Percentiles rank a stretch among this genome's conserved stretches.
phyloP scores from a whole-genome alignment of 2,797 vertebrate genomes.

The Cossypha heuglini region DNA sequence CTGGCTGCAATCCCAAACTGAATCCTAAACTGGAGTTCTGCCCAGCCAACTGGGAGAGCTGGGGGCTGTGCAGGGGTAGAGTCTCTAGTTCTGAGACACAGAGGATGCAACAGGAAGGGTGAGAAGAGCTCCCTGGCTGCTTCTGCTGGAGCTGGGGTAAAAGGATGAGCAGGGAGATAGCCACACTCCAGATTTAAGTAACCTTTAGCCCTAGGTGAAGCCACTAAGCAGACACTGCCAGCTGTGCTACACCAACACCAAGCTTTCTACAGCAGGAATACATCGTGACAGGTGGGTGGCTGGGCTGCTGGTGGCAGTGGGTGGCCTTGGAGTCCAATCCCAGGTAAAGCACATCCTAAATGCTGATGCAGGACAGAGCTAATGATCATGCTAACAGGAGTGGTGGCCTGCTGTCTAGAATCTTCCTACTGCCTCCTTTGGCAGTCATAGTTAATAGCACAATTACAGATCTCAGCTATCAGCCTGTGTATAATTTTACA shows the following conservation, averaged over 20 bases:
- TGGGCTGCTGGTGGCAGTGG: not conserved
- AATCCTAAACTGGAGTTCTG: not conserved
- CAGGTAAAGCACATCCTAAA: not conserved
- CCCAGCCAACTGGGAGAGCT: not conserved
- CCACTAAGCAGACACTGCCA: not conserved
- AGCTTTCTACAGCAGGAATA: not conserved
- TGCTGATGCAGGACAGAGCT: not conserved
- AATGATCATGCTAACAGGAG: not conserved
- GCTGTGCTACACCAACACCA: not conserved
- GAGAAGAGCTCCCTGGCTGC: not conserved
- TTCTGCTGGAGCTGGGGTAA: not conserved
- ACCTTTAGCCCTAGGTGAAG: not conserved
- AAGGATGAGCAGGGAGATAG: not conserved
- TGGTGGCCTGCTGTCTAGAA: not conserved
- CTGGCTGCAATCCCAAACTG: not conserved
- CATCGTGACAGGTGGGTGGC: fast-evolving
- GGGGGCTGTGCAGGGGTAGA: not conserved
- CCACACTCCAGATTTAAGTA: not conserved
- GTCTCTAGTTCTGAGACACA: not conserved
- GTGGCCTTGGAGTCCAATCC: not conserved
- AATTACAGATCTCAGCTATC: not conserved
- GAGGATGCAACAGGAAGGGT: not conserved
- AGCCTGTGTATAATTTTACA: not conserved
- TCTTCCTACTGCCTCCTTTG: not conserved
- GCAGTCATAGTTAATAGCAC: not conserved